Conservation (phyloP, 2,113 vertebrate genomes). For the Phylloscopus trochilus region DNA sequence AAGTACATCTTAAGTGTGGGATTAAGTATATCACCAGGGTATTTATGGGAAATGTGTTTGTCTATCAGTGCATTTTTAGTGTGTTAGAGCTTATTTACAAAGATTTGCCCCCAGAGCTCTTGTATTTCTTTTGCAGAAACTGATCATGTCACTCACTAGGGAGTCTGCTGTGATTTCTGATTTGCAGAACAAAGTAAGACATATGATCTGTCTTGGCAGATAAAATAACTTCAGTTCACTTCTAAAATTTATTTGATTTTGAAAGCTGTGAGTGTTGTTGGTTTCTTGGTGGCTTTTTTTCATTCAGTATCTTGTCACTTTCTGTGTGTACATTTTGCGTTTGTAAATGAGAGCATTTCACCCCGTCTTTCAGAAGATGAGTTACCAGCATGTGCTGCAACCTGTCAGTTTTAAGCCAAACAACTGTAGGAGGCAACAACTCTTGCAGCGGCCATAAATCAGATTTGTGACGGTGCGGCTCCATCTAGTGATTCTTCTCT, state of each 20-base stretch:
- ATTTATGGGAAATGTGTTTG: neutral
- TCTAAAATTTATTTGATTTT: neutral
- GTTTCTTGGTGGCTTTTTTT: neutral
- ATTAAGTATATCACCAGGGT: neutral
- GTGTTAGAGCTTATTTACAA: neutral
- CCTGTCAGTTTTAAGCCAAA: neutral
- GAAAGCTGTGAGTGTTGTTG: neutral
- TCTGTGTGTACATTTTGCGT: neutral
- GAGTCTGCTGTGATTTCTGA: neutral
- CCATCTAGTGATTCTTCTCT: constrained; percentile 47
- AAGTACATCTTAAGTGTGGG: neutral
- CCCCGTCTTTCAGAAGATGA: neutral
- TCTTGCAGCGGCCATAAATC: constrained; percentile 16
- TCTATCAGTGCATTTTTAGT: neutral
- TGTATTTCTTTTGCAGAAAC: neutral
- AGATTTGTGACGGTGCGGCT: constrained; percentile 46
- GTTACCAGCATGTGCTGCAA: neutral
- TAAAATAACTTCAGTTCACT: neutral
- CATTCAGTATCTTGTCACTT: neutral
- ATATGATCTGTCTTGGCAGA: neutral
- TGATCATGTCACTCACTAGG: neutral
- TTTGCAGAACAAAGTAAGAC: constrained; percentile 5
- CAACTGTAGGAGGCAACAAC: neutral
- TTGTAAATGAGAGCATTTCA: neutral
- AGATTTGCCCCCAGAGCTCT: neutral